phyloP scores from a whole-genome alignment of 92 coral and sea anemone species.

The Galaxea fascicularis region DNA sequence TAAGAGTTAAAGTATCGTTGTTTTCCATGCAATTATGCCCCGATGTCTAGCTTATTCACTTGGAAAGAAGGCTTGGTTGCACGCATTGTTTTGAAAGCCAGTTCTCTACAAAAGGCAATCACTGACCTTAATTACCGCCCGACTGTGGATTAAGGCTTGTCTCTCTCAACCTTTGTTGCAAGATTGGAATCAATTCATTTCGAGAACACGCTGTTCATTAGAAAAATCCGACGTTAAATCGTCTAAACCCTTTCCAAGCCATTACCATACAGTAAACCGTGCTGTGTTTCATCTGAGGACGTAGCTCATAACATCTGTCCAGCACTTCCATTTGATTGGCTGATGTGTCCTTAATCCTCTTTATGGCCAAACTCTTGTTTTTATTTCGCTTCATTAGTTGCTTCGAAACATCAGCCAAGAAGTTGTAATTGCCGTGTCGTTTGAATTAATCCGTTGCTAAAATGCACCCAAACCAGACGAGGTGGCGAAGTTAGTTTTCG shows the following conservation, averaged over 20 bases:
- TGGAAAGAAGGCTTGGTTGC: neutral
- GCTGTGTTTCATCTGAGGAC: neutral
- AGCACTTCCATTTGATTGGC: neutral
- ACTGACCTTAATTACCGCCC: conserved; percentile 8
- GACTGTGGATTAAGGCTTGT: neutral
- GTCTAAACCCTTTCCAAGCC: neutral
- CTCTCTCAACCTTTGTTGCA: neutral
- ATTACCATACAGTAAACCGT: neutral
- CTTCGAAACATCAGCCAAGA: conserved; percentile 25
- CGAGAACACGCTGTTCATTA: neutral
- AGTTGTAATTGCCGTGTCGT: neutral
- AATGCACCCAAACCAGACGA: neutral
- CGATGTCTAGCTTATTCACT: neutral
- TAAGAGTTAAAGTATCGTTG: neutral
- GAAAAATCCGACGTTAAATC: neutral
- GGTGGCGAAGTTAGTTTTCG: too few species aligned
- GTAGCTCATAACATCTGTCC: neutral
- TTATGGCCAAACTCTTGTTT: conserved; percentile 5
- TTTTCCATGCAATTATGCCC: neutral
- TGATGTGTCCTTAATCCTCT: neutral
- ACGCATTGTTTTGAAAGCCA: neutral
- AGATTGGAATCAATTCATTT: neutral
- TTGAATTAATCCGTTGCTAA: neutral
- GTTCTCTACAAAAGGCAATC: neutral
- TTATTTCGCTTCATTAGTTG: conserved; percentile 45